Conservation (phyloP, 2,888 invertebrate species). For the Agrotis clavis region DNA sequence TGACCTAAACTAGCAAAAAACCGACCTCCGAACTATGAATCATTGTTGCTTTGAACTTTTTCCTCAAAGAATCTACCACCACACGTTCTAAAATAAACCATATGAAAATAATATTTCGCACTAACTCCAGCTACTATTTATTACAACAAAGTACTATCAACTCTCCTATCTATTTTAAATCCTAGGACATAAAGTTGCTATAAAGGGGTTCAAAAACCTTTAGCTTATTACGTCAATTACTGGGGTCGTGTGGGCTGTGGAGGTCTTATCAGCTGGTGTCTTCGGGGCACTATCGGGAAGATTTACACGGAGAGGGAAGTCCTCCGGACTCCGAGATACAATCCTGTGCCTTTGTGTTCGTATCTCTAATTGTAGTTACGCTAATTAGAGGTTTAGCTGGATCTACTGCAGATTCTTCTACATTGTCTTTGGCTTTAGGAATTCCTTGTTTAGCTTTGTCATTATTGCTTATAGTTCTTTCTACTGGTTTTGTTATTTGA, state of each 20-base stretch:
- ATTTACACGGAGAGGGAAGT: slow-evolving; percentile 81
- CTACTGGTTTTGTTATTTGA: background rate
- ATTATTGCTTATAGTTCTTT: background rate
- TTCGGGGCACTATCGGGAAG: slow-evolving; percentile 80
- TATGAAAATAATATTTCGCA: slow-evolving; percentile 44
- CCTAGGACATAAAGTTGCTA: slow-evolving; percentile 71
- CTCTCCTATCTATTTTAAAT: slow-evolving; percentile 75
- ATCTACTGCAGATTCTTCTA: slow-evolving; percentile 36
- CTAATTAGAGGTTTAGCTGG: slow-evolving; percentile 66
- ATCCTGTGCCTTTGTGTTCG: slow-evolving; percentile 72
- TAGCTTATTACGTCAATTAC: slow-evolving; percentile 87
- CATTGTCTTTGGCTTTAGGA: slow-evolving; percentile 29
- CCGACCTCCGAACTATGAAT: background rate
- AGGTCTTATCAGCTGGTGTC: slow-evolving; percentile 80
- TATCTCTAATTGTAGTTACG: slow-evolving; percentile 73
- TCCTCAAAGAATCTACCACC: background rate
- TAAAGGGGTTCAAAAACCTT: slow-evolving; percentile 74
- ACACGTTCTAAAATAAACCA: slow-evolving; percentile 11
- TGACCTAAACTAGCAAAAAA: slow-evolving; percentile 2
- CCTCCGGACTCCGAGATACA: slow-evolving; percentile 63
- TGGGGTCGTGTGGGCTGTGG: slow-evolving; percentile 77
- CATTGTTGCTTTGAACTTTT: background rate
- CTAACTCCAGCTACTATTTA: slow-evolving; percentile 47
- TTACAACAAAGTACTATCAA: slow-evolving; percentile 68
- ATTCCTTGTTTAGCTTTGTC: background rate